Base-by-base conservation (phyloP, 2,888 invertebrate genomes). In the Calameuta filiformis region DNA sequence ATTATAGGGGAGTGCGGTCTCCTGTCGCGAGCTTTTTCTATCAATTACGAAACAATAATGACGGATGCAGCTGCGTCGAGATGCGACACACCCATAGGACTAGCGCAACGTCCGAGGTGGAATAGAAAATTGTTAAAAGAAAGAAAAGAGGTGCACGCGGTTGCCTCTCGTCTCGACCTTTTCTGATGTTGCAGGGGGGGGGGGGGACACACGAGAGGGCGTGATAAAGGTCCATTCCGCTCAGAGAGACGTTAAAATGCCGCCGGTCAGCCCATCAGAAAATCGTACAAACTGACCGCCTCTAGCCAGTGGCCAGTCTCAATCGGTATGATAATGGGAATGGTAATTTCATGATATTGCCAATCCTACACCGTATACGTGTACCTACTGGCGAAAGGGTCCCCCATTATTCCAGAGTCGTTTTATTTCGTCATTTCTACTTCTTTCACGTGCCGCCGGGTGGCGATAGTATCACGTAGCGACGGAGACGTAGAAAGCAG, bases 1-100 rank as follows among this genome's bases (percentile, higher is more conserved):
- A 91, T 91, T 91, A 91, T 89, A 88, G 86, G 86, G 85, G 86
- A 81, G 79, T 83, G 82, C 81, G 85, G 83, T 79, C 83, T 86
- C 87, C 90, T 82, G 87, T 79, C 75, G 89, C 81, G 87, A 79
- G 79, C 83, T 87, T 86, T 87, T 88, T 90, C 86, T 88, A 84
- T 88, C 90, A 90, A 91, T 90, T 90, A 90, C 85, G 83, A 86
- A 82, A 87, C 85, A 86, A 87, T 85, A 87, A 87, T 84, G 84
- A 85, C 77, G 34, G 79, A 79, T 80, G 87, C 89, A 89, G 89
- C 90, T 89, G 89, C 89, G 82, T 83, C 79, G 71, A 31, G 23
- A 56, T 56, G 23, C 1, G 71, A 71, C 71, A 71, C 71, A 34
- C 71, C 71, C 71, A 23, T 34, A 23, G 12, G 56, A 71, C 31